A percentile compares a stretch with the other conserved stretches of the same genome.
phyloP scores from a whole-genome alignment of 2,113 vertebrate genomes.

The Etia nguti region DNA sequence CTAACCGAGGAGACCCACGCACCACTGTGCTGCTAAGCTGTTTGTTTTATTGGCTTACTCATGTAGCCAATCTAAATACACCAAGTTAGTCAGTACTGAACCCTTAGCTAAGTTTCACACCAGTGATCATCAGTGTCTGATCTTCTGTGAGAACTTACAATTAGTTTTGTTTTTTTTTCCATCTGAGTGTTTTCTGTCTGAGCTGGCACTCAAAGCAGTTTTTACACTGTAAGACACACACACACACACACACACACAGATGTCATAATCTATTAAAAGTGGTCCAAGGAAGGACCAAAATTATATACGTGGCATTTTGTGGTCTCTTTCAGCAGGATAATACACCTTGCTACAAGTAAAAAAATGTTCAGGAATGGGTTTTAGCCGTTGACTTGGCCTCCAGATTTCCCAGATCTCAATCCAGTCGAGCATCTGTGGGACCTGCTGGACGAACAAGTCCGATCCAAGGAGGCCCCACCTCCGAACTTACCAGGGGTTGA shows the following conservation, averaged over 20 bases:
- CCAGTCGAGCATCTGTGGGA: not conserved
- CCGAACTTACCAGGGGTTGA: too few relatives aligned
- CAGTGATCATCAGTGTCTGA: not conserved
- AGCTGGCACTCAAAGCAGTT: not conserved
- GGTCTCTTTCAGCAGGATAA: not conserved
- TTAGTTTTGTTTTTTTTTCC: accelerated
- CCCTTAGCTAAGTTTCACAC: not conserved
- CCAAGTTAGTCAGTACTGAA: not conserved
- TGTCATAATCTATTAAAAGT: not conserved
- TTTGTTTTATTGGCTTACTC: not conserved
- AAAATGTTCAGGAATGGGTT: not conserved
- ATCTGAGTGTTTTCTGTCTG: not conserved
- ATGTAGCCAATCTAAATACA: not conserved
- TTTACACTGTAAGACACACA: not conserved
- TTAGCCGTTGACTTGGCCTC: not conserved
- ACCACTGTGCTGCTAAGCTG: not conserved
- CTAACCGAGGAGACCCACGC: not conserved
- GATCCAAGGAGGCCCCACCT: too few relatives aligned
- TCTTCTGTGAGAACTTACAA: not conserved
- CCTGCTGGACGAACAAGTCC: not conserved
- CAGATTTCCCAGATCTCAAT: not conserved
- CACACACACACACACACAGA: not conserved
- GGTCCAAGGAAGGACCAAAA: not conserved
- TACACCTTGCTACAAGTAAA: not conserved
- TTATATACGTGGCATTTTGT: too few relatives aligned